phyloP scores from a whole-genome alignment of 2,113 vertebrate species.

The Ariopsis seemanni region DNA sequence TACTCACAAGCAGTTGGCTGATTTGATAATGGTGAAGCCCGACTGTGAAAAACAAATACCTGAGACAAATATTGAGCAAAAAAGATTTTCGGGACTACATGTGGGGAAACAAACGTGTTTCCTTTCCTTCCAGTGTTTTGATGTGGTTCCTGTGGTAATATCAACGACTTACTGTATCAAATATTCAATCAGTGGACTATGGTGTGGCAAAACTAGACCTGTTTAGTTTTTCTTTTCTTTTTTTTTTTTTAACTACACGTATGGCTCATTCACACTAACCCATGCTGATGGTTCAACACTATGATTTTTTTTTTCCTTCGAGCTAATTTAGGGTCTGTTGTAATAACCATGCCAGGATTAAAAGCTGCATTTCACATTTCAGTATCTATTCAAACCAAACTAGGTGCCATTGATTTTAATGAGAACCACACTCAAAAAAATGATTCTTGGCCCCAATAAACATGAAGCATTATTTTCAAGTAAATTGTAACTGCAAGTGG shows the following conservation, averaged over 20 bases:
- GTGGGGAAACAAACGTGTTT: neutral
- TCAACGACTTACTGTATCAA: neutral
- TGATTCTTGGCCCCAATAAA: too few species aligned
- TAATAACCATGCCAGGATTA: neutral
- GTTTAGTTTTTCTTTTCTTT: neutral
- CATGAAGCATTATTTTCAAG: too few species aligned
- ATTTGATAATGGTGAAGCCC: neutral
- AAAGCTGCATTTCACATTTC: neutral
- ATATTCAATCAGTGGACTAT: neutral
- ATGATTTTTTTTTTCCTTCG: neutral
- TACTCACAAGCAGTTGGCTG: constrained; percentile 3
- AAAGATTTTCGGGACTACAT: neutral
- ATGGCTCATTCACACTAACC: neutral
- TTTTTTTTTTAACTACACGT: neutral
- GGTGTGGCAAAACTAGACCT: neutral
- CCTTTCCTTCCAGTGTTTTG: neutral
- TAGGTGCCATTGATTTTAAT: neutral
- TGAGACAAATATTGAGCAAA: neutral
- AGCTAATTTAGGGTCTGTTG: neutral
- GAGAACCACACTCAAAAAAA: too few species aligned
- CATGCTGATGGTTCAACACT: neutral
- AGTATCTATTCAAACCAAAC: neutral
- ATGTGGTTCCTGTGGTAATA: neutral
- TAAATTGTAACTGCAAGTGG: too few species aligned
- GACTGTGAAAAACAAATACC: neutral